A percentile compares a stretch with the other conserved stretches of the same genome.
Conservation (phyloP, 2,888 invertebrate species). For the Drosophila nigricruria region DNA sequence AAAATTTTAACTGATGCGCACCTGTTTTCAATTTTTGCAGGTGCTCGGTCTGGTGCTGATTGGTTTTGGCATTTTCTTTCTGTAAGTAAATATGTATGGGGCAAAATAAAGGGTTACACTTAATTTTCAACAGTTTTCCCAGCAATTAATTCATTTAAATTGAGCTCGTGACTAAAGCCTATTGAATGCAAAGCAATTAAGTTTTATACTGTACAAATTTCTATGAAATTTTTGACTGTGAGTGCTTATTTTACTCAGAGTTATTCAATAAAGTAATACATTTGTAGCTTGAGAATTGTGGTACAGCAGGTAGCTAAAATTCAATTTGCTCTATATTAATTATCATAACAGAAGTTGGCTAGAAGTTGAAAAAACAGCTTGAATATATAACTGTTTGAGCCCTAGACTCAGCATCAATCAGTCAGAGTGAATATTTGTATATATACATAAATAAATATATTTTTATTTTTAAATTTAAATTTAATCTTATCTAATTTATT, state of each 20-base stretch:
- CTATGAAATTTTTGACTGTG: not conserved
- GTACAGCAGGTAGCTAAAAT: too few species aligned
- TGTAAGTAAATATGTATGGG: conserved; percentile 53
- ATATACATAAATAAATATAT: not conserved
- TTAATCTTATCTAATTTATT: not conserved
- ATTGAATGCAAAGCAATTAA: not conserved
- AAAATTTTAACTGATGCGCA: conserved; percentile 2
- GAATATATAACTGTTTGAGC: too few species aligned
- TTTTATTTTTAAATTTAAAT: not conserved
- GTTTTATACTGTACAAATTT: not conserved
- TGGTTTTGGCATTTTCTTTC: conserved; percentile 80
- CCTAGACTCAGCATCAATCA: not conserved
- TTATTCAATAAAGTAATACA: not conserved
- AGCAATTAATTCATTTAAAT: not conserved
- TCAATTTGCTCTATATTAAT: too few species aligned
- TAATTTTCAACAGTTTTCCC: not conserved
- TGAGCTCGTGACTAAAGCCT: not conserved
- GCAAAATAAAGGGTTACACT: not conserved
- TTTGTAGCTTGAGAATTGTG: not conserved
- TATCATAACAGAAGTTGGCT: too few species aligned
- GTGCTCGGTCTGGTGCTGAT: conserved; percentile 75
- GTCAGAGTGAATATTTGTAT: not conserved
- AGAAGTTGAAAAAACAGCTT: too few species aligned
- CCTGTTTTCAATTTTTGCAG: conserved; percentile 51
- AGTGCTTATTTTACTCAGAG: not conserved